Evolutionary conservation across 2,888 invertebrate species (phyloP), one percentile per base, ranked within the genome.

Genomic region (Acanthoscelides obtectus): DNA sequence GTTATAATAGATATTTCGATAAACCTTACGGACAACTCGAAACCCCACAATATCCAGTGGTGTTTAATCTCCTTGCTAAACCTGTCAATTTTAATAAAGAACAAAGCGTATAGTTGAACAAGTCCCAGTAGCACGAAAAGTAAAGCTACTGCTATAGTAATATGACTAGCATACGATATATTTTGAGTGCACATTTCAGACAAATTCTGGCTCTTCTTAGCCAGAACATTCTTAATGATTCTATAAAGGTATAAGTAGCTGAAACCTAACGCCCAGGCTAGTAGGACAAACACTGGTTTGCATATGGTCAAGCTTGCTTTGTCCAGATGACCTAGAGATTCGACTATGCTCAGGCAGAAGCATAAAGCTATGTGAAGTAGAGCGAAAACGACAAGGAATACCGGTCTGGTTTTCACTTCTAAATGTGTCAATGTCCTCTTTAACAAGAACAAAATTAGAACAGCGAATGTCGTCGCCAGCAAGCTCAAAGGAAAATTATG

Each of bases 41-140:
- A 96, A 21, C 94, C 93, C 95, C 96, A 97, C 88, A 96, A 93
- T 2, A 96, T 88, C 97, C 97, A 97, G 74, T 92, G 92, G 79
- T 92, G 90, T 79, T 92, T 91, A 0, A 89, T 88, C 86, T 89
- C 89, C 72, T 86, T 88, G 21, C 88, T 88, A 79, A 85, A 85
- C 64, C 83, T 78, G 74, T 85, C 84, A 12, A 80, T 85, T 80
- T 88, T 87, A 66, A 92, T 90, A 68, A 89, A 90, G 79, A 92
- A 89, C 68, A 93, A 88, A 0, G 94, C 95, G 83, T 95, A 96
- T 22, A 96, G 90, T 82, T 96, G 96, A 22, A 96, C 88, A 19
- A 91, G 91, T 0, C 95, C 95, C 87, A 95, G 89, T 22, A 96
- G 85, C 19, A 96, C 89, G 82, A 96, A 96, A 25, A 96, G 87